These are phyloP conservation scores for Medauroidea extradentata DNA, from an alignment of 1,140 invertebrate genomes.

Conservation along the genomic window DNA sequence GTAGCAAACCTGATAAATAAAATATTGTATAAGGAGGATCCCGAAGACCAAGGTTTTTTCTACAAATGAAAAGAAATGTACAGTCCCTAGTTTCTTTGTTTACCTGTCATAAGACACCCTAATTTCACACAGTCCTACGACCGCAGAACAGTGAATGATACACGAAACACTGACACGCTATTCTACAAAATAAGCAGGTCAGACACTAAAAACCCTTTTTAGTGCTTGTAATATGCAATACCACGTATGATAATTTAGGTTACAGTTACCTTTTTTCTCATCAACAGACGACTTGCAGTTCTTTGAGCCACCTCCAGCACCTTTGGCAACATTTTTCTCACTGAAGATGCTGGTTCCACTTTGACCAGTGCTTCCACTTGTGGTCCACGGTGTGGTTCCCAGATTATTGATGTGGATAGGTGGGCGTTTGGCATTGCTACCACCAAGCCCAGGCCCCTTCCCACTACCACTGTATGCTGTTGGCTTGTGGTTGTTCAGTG, in stretches of 20 bases:
- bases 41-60: too few relatives aligned
- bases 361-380: neutral
- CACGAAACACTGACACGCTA: too few relatives aligned
- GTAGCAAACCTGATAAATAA: too few relatives aligned
- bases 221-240: neutral
- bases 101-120: too few relatives aligned
- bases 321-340: conserved; percentile 25
- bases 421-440: conserved; percentile 9
- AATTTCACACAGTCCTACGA: too few relatives aligned
- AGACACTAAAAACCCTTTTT: neutral
- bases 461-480: neutral
- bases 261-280: conserved; percentile 18
- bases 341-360: neutral
- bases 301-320: conserved; percentile 9
- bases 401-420: conserved; percentile 44
- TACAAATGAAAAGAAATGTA: too few relatives aligned
- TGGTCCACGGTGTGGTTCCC: conserved; percentile 27
- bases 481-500: conserved; percentile 26
- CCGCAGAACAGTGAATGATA: too few relatives aligned
- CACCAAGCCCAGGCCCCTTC: conserved; percentile 1
- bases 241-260: neutral
- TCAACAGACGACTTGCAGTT: conserved; percentile 14
- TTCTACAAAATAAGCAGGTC: neutral
- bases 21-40: too few relatives aligned
- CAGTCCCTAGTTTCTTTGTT: too few relatives aligned